Base-by-base conservation (phyloP, 2,888 invertebrate genomes). In the Drosophila helvetica region DNA sequence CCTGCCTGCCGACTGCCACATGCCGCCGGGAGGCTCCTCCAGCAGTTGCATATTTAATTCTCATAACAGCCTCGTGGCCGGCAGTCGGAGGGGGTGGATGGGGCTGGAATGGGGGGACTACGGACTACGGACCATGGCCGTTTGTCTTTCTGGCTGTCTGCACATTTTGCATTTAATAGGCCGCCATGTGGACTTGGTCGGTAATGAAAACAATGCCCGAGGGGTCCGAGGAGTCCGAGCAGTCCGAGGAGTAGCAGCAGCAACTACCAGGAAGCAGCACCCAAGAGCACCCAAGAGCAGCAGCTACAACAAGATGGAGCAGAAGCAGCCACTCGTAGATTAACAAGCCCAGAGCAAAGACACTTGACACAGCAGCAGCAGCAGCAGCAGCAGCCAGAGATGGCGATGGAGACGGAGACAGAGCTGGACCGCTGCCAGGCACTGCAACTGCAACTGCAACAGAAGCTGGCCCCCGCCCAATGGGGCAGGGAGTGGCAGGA, bases 131-230 rank as follows among this genome's bases (percentile, higher is more conserved):
- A 38, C 38, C 15, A 38, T 52, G 57, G 74, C 62, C 76, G 85
- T 83, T 84, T 86, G 85, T 86, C 82, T 83, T 74, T 73, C 86
- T 67, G 78, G 73, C 87, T 87, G 83, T 87, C 83, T 87, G 83
- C 87, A 85, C 83, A 85, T 83, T 83, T 86, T 81, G 85, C 77
- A 81, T 83, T 85, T 83, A 83, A 83, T 87, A 83, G 83, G 79
- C 83, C 83, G 74, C 82, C 86, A 86, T 83, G 83, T 86, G 83
- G 77, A 81, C 81, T 59, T 60, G 74, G 59, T 73, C 25, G 87
- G 68, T 75, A 87, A 83, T 84, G 82, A 82, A 82, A 86, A 82
- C 85, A 82, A 86, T 75, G 87, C 84, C 79, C 67, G 81, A 85
- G 84, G 79, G 81, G 63, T 18, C n/a, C 25, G 33, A 33, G 12